Percentiles rank a stretch among this genome's conserved stretches.
Evolutionary conservation across 2,797 vertebrate genomes (phyloP).

Genomic region (Bucorvus abyssinicus): DNA sequence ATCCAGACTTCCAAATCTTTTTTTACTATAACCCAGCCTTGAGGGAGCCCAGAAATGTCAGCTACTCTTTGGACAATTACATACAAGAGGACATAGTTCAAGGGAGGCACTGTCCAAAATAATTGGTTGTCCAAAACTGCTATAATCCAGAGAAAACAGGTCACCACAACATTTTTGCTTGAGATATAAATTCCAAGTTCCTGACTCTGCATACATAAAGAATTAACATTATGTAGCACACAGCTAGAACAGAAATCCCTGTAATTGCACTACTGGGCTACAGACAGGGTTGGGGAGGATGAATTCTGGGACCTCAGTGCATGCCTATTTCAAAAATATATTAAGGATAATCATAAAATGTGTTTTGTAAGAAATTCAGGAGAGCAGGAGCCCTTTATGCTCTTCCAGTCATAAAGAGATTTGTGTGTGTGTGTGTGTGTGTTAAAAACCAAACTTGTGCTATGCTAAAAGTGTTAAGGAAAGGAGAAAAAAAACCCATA

Average conservation of each 20-base stretch:
- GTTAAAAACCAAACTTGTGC: background rate
- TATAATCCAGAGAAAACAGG: background rate
- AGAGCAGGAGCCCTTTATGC: background rate
- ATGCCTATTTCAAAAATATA: background rate
- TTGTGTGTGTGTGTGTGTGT: background rate
- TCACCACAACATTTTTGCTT: background rate
- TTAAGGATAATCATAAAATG: background rate
- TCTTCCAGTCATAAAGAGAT: background rate
- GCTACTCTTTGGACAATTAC: background rate
- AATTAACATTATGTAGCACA: background rate
- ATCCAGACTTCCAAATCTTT: background rate
- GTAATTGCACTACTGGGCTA: background rate
- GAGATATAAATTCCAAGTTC: background rate
- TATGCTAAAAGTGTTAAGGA: background rate
- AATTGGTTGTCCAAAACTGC: background rate
- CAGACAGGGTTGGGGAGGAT: background rate
- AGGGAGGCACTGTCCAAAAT: background rate
- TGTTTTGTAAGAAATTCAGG: background rate
- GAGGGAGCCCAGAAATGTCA: background rate
- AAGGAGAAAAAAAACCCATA: rapidly evolving
- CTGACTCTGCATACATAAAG: background rate
- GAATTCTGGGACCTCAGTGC: background rate
- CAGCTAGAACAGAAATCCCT: background rate
- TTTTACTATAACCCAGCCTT: background rate
- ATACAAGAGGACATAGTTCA: background rate